These are phyloP conservation scores for Acropora yongei DNA, from an alignment of 64 coral and sea anemone species.

Conservation along the genomic window DNA sequence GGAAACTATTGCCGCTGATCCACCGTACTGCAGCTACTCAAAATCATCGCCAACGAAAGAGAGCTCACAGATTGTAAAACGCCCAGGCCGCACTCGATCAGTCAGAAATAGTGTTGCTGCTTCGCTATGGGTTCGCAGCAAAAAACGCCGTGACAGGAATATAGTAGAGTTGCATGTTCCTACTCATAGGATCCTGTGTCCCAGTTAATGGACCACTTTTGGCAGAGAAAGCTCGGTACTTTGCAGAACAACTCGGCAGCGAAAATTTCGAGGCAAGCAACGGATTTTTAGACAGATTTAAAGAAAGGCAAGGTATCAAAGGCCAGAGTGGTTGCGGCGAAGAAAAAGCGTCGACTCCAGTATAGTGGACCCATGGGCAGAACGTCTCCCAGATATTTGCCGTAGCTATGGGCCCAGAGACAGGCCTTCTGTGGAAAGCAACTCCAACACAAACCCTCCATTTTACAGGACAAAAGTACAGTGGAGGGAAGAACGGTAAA, in stretches of 20 bases:
- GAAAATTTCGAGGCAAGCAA: constrained; percentile 59
- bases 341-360: constrained; percentile 67
- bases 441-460: constrained; percentile 63
- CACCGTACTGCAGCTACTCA: too few relatives aligned
- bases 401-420: constrained; percentile 37
- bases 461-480: constrained; percentile 74
- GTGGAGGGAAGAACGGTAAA: constrained; percentile 65
- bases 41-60: too few relatives aligned
- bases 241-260: constrained; percentile 50
- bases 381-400: constrained; percentile 75
- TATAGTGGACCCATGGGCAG: constrained; percentile 48
- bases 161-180: too few relatives aligned
- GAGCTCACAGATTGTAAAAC: too few relatives aligned
- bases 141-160: too few relatives aligned
- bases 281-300: constrained; percentile 58
- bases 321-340: constrained; percentile 50
- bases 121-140: too few relatives aligned
- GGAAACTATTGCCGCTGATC: too few relatives aligned
- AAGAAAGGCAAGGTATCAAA: constrained; percentile 77
- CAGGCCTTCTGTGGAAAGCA: constrained; percentile 65
- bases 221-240: constrained; percentile 56
- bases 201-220: constrained; percentile 70
- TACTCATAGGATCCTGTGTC: background rate
- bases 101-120: too few relatives aligned
- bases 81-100: too few relatives aligned